Percentiles rank a stretch among this genome's conserved stretches.
These are phyloP conservation scores for Natrix natrix DNA, from an alignment of 2,797 vertebrate genomes.

Conservation along the genomic window DNA sequence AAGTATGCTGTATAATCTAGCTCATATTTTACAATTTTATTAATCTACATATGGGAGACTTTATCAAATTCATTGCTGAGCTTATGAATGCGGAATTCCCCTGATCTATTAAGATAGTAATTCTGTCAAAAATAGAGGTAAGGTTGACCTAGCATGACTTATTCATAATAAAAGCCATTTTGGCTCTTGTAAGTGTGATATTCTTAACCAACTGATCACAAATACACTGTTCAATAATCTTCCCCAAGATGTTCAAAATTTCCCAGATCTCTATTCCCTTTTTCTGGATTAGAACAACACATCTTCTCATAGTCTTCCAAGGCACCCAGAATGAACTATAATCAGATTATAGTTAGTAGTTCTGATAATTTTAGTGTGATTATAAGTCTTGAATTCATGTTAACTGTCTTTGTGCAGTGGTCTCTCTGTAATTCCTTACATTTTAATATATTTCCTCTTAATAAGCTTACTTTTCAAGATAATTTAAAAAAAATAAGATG, in stretches of 20 bases:
- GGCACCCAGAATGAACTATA: neutral
- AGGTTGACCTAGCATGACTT: neutral
- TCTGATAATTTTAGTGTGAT: neutral
- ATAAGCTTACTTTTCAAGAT: slow-evolving; percentile 48
- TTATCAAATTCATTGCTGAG: neutral
- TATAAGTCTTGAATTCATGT: neutral
- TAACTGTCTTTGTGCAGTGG: neutral
- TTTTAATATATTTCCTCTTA: slow-evolving; percentile 56
- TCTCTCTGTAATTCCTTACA: slow-evolving; percentile 29
- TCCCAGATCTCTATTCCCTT: neutral
- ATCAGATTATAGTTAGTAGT: neutral
- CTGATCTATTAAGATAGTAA: neutral
- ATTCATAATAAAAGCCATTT: neutral
- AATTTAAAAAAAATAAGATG: slow-evolving; percentile 38
- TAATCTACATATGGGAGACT: neutral
- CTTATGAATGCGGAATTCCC: neutral
- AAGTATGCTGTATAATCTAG: neutral
- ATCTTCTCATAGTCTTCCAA: neutral
- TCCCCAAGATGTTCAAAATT: neutral
- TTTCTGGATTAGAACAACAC: neutral
- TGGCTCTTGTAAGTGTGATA: neutral
- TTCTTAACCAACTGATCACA: neutral
- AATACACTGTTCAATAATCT: neutral
- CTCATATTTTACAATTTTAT: neutral
- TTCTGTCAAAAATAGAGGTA: neutral